Evolutionary conservation across 2,888 invertebrate genomes (phyloP).

Genomic region (Hypselothyrea guttata): DNA sequence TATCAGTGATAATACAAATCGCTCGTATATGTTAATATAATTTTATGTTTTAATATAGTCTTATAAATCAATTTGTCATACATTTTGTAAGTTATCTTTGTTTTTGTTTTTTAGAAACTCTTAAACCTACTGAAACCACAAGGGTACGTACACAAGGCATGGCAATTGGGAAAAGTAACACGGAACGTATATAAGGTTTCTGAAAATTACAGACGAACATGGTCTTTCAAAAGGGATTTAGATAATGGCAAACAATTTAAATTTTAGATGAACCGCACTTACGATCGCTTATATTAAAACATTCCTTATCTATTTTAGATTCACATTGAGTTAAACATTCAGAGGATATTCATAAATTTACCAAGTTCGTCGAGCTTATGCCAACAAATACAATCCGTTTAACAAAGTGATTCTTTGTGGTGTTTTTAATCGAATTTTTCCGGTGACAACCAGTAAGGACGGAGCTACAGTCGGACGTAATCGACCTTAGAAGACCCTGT

Average conservation of each 20-base stretch:
- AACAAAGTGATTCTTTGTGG: not conserved
- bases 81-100: not conserved
- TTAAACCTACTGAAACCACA: not conserved
- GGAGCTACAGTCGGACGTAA: no score
- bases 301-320: not conserved
- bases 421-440: not conserved
- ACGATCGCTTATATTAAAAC: not conserved
- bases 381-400: not conserved
- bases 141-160: not conserved
- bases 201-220: not conserved
- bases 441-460: no score
- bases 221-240: not conserved
- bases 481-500: no score
- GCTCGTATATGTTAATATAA: no score
- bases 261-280: not conserved
- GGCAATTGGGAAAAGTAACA: not conserved
- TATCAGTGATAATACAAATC: no score
- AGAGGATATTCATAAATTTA: not conserved
- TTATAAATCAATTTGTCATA: no score
- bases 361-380: not conserved
- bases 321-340: not conserved
- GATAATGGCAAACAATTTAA: conserved; percentile 1
- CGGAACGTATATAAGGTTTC: not conserved
- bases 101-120: not conserved
- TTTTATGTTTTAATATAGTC: no score